Percentiles rank a stretch among this genome's conserved stretches.
Conservation (phyloP, 2,888 invertebrate genomes). For the Neoaliturus tenellus region DNA sequence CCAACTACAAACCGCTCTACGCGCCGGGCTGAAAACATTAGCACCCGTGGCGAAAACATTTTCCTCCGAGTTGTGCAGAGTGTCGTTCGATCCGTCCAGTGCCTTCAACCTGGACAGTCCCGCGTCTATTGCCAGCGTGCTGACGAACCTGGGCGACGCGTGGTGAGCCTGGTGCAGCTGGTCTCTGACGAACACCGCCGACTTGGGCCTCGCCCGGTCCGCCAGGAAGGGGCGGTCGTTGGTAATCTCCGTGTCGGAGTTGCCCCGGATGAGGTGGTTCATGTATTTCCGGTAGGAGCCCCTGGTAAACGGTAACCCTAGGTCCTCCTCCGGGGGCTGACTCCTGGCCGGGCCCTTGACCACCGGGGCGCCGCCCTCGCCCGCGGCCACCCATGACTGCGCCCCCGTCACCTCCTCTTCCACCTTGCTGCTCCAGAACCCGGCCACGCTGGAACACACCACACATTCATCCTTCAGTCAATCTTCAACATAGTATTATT, state of each 20-base stretch:
- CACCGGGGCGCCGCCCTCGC: not conserved
- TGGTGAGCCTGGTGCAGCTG: not conserved
- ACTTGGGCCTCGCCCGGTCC: conserved; percentile 3
- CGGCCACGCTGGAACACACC: conserved; percentile 54
- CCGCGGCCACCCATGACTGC: conserved; percentile 41
- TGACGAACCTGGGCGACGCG: not conserved
- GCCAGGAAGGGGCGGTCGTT: conserved; percentile 36
- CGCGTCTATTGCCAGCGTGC: not conserved
- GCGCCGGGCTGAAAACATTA: conserved; percentile 52
- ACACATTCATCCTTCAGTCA: not conserved
- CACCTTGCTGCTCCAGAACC: conserved; percentile 61
- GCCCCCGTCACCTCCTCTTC: conserved; percentile 55
- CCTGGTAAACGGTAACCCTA: conserved; percentile 43
- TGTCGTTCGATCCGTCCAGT: conserved; percentile 29
- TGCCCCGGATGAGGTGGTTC: conserved; percentile 61
- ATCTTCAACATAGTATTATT: not conserved
- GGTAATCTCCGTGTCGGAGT: conserved; percentile 54
- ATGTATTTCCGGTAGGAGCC: conserved; percentile 62
- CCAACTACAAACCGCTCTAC: conserved; percentile 54
- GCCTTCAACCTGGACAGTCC: not conserved
- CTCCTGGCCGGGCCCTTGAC: conserved; percentile 35
- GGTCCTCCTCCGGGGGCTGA: not conserved
- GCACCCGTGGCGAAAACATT: conserved; percentile 27
- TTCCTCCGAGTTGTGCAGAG: conserved; percentile 41
- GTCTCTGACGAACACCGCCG: conserved; percentile 20